Evolutionary conservation across 2,797 vertebrate genomes (phyloP), one percentile per base, ranked within the genome.

Genomic region (Rhyacichthys aspro): DNA sequence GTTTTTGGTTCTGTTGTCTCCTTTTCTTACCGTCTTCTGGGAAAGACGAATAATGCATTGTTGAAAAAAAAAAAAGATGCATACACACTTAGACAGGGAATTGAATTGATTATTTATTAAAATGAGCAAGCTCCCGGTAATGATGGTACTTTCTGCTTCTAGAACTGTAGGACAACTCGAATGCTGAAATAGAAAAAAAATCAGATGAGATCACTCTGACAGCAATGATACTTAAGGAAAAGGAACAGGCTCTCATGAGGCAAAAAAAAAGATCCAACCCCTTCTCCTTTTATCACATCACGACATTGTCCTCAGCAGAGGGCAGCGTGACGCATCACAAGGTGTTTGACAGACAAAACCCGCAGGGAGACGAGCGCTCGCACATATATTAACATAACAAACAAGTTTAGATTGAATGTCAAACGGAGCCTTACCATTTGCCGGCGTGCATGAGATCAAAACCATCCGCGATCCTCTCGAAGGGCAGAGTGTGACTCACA

Each of bases 361-460:
- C 46, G 14, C 7, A 32, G 61, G 59, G 65, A 63, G 45, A 3
- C 12, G 0, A 9, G 12, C 16, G 14, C 15, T 8, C n/a, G 50
- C 17, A 1, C 1, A 1, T 11, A 32, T 28, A 43, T 63, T 57
- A 37, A 43, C 45, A 60, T 55, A 14, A 69, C 42, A 58, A 67
- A 75, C 34, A 49, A 18, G 12, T 55, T 64, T 9, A 42, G 23
- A 38, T 48, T 11, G 12, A 10, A 28, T 23, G 11, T 52, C 7
- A 59, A 55, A 17, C 1, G 37, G 48, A 56, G 45, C 44, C 34
- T 68, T 70, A 76, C 59, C 60, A 75, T 78, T 95, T 92, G 42
- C 95, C 95, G 47, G 89, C 65, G 72, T 94, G 94, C 95, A 96
- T 91, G 45, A 95, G 91, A 55, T 96, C 93, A 83, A 97, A 96